These are phyloP conservation scores for Oryctolagus cuniculus DNA, from an alignment of 2,113 vertebrate species.

Conservation along the genomic window mOryCun1.1 NC_091432.1:11854501-11855000, in stretches of 20 bases:
- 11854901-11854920: accelerated
- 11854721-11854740: background rate
- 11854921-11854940: background rate
- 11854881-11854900: background rate
- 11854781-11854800: background rate
- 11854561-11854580: too few relatives aligned
- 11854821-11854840: background rate
- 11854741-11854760: background rate
- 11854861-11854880: background rate
- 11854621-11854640: too few relatives aligned
- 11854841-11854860: background rate
- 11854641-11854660: too few relatives aligned
- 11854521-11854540: too few relatives aligned
- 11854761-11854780: background rate
- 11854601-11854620: too few relatives aligned
- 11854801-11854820: too few relatives aligned
- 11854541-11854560: too few relatives aligned
- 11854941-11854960: background rate
- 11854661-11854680: too few relatives aligned
- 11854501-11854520: too few relatives aligned
- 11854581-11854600: too few relatives aligned
- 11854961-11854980: background rate
- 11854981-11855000: background rate
- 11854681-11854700: background rate
- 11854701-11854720: too few relatives aligned